A percentile compares a stretch with the other conserved stretches of the same genome.
Conservation (phyloP, 2,888 invertebrate genomes). For the Pyrrhosoma nymphula region DNA sequence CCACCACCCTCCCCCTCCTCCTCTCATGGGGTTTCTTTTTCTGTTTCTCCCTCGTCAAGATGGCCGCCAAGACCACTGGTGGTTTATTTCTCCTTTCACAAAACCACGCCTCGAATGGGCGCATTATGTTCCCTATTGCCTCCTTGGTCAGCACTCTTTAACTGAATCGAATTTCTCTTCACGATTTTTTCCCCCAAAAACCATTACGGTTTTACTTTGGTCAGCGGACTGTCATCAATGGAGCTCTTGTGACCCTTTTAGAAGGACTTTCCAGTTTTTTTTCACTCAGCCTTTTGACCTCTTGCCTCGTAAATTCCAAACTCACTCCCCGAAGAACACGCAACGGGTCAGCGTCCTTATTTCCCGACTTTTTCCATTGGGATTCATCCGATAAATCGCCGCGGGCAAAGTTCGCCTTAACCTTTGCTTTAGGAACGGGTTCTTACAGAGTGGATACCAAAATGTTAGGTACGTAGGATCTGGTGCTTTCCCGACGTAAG, state of each 20-base stretch:
- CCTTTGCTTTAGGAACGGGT: not conserved
- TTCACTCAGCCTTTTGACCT: conserved; percentile 37
- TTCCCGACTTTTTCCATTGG: not conserved
- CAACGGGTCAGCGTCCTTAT: conserved; percentile 18
- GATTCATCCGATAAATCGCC: not conserved
- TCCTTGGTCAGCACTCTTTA: conserved; percentile 52
- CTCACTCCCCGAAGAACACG: not conserved
- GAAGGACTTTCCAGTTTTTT: not conserved
- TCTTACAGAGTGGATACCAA: not conserved
- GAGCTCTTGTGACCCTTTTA: conserved; percentile 26
- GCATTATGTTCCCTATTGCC: conserved; percentile 38
- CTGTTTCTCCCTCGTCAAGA: conserved; percentile 4
- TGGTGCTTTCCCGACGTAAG: too few species aligned
- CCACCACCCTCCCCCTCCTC: not conserved
- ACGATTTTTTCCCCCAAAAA: conserved; percentile 29
- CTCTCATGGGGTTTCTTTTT: not conserved
- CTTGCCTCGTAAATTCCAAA: conserved; percentile 21
- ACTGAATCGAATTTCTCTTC: conserved; percentile 43
- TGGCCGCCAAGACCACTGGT: not conserved
- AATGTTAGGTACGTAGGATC: not conserved
- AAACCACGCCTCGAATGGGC: conserved; percentile 31
- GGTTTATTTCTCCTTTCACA: conserved; percentile 40
- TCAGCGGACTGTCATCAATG: conserved; percentile 48
- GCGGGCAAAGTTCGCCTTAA: not conserved
- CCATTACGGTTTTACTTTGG: conserved; percentile 56